A percentile compares a stretch with the other conserved stretches of the same genome.
Evolutionary conservation across 1,140 invertebrate species (phyloP).

Genomic region (Branchinecta lindahli): DNA sequence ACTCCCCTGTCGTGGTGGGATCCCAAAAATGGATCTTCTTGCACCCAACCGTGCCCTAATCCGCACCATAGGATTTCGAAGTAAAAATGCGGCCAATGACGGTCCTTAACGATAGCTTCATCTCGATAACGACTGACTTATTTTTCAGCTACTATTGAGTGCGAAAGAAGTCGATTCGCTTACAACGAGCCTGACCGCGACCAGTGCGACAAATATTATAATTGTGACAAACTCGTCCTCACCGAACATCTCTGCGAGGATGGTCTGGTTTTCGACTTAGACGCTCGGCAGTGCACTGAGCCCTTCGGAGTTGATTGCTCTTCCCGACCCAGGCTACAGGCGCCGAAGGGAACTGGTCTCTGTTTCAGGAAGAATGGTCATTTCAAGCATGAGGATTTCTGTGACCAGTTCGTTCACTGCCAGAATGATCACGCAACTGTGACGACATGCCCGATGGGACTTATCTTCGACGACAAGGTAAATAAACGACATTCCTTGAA

Average conservation of each 20-base stretch:
- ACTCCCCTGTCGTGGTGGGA: too few relatives aligned
- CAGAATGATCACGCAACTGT: slow-evolving; percentile 11
- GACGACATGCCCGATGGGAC: slow-evolving; percentile 33
- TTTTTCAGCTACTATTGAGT: not conserved
- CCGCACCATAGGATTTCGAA: too few relatives aligned
- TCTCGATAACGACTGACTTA: too few relatives aligned
- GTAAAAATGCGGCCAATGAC: too few relatives aligned
- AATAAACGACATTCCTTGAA: too few relatives aligned
- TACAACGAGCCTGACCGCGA: slow-evolving; percentile 28
- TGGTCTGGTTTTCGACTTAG: slow-evolving; percentile 31
- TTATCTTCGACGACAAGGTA: slow-evolving; percentile 30
- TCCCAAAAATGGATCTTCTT: too few relatives aligned
- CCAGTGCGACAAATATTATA: slow-evolving; percentile 34
- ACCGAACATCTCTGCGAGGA: slow-evolving; percentile 32
- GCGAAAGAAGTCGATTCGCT: slow-evolving; percentile 15
- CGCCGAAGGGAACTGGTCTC: slow-evolving; percentile 17
- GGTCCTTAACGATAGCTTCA: too few relatives aligned
- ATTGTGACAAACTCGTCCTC: slow-evolving; percentile 27
- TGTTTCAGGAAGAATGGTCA: slow-evolving; percentile 18
- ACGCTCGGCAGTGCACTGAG: slow-evolving; percentile 28
- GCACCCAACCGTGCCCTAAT: too few relatives aligned
- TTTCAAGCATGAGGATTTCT: slow-evolving; percentile 18
- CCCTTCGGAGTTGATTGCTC: slow-evolving; percentile 31
- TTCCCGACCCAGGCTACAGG: slow-evolving; percentile 25
- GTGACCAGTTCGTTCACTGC: slow-evolving; percentile 20